Percentiles rank a stretch among this genome's conserved stretches.
phyloP scores from a whole-genome alignment of 2,113 vertebrate genomes.

The human (Homo sapiens) region DNA sequence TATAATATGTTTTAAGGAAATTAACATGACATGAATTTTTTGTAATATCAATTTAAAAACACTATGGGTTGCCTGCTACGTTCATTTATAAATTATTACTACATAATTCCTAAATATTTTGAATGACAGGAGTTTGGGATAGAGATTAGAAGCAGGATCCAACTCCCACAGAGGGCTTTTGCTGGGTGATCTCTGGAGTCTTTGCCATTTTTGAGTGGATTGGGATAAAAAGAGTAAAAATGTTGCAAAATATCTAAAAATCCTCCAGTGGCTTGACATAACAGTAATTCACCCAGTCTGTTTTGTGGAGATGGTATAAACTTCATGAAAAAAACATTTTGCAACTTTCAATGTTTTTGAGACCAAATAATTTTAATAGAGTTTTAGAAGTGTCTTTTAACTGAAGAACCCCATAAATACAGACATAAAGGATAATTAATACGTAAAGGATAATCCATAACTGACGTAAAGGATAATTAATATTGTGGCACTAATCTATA shows the following conservation, averaged over 20 bases:
- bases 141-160: neutral
- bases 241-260: slow-evolving; percentile 28
- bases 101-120: slow-evolving; percentile 24
- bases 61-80: slow-evolving; percentile 5
- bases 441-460: neutral
- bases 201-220: slow-evolving; percentile 7
- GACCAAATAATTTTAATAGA: neutral
- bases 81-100: slow-evolving; percentile 46
- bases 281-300: slow-evolving; percentile 6
- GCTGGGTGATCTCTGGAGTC: neutral
- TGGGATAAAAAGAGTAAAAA: slow-evolving; percentile 22
- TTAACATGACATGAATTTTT: slow-evolving; percentile 65
- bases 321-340: neutral
- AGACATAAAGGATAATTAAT: slow-evolving; percentile 19
- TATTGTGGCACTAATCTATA: neutral
- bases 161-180: neutral
- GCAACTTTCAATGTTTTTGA: slow-evolving; percentile 35
- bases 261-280: neutral
- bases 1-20: slow-evolving; percentile 73
- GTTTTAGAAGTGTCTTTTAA: slow-evolving; percentile 46
- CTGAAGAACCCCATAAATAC: neutral
- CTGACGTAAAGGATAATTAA: neutral
- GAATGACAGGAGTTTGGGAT: neutral
- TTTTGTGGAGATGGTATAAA: neutral
- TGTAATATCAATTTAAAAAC: slow-evolving; percentile 45